These are phyloP conservation scores for Synanceia verrucosa DNA, from an alignment of 2,797 vertebrate species.

Conservation along the genomic window DNA sequence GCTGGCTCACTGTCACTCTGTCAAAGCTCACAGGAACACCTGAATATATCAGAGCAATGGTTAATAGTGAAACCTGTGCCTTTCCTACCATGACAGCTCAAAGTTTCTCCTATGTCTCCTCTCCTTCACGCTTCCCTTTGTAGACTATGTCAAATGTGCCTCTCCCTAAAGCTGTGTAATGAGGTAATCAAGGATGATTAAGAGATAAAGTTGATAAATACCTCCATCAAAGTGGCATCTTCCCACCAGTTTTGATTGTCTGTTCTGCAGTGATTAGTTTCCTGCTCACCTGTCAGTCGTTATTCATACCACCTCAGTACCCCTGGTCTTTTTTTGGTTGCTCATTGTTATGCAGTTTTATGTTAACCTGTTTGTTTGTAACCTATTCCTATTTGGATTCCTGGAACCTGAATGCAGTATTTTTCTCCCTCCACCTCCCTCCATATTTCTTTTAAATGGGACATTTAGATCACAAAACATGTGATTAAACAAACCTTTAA, in stretches of 20 bases:
- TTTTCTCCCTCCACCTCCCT: neutral
- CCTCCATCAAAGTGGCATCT: neutral
- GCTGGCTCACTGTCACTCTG: neutral
- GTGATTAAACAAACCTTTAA: no score
- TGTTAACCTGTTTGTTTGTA: neutral
- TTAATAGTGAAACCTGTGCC: neutral
- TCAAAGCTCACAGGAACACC: neutral
- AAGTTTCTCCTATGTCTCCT: neutral
- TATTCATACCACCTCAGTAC: neutral
- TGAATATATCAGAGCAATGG: neutral
- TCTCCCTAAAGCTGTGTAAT: neutral
- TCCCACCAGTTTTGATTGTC: neutral
- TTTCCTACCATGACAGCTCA: neutral
- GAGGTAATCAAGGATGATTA: neutral
- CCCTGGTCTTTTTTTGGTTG: neutral
- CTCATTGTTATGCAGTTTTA: rapidly evolving
- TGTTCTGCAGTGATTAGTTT: neutral
- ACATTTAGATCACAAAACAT: no score
- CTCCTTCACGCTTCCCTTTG: no score
- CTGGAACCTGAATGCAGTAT: neutral
- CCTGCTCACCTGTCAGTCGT: neutral
- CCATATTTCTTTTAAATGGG: neutral
- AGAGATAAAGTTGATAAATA: neutral
- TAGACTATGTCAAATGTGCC: no score
- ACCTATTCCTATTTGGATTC: neutral